Percentiles rank a stretch among this genome's conserved stretches.
These are phyloP conservation scores for Tenualosa ilisha DNA, from an alignment of 2,797 vertebrate species.

Conservation along the genomic window DNA sequence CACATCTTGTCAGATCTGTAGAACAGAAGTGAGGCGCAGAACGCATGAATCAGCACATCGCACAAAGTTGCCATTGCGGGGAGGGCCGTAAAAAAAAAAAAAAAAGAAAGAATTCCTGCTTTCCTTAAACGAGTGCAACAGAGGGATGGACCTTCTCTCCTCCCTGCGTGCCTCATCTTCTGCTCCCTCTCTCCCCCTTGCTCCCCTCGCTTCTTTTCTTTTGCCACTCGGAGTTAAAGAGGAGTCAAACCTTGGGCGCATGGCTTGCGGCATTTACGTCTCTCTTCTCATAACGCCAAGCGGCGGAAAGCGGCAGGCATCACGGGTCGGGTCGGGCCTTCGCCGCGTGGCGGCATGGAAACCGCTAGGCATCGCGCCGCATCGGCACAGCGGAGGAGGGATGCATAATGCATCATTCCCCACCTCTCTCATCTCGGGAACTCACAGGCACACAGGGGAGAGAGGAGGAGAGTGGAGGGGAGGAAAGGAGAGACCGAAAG, in stretches of 20 bases:
- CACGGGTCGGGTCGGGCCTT: background rate
- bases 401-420: conserved; percentile 18
- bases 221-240: background rate
- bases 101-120: background rate
- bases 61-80: background rate
- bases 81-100: too few species aligned
- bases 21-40: background rate
- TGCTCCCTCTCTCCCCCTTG: background rate
- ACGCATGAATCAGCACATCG: background rate
- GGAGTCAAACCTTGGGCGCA: background rate
- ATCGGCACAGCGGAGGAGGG: background rate
- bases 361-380: background rate
- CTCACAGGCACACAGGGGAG: background rate
- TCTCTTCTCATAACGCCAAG: background rate
- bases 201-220: background rate
- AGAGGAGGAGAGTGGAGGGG: background rate
- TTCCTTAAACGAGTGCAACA: conserved; percentile 11
- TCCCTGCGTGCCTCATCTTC: background rate
- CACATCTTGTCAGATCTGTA: background rate
- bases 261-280: background rate
- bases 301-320: background rate
- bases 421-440: background rate
- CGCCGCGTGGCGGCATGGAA: background rate
- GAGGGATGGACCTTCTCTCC: conserved; percentile 2
- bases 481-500: background rate